These are phyloP conservation scores for Myrmophylax atrothorax DNA, from an alignment of 2,113 vertebrate genomes.

Conservation along the genomic window DNA sequence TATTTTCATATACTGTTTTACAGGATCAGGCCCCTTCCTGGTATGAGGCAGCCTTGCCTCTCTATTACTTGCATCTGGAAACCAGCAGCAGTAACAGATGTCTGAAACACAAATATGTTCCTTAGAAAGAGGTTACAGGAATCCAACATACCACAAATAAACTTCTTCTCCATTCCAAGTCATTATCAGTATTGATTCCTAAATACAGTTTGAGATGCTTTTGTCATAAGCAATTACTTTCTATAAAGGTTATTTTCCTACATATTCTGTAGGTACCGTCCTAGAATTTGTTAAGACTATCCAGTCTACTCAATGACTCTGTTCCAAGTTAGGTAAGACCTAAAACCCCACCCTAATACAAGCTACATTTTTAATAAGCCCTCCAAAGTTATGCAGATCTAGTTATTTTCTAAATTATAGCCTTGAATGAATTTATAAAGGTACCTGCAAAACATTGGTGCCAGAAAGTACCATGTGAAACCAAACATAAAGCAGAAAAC, in stretches of 20 bases:
- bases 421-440: neutral
- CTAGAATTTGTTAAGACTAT: neutral
- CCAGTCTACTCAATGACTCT: neutral
- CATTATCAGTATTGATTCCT: neutral
- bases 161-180: neutral
- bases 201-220: neutral
- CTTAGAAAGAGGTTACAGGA: neutral
- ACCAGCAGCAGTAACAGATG: neutral
- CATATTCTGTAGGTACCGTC: neutral
- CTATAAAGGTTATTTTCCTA: neutral
- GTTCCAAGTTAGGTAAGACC: neutral
- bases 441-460: neutral
- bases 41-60: neutral
- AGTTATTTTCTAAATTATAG: neutral
- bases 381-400: neutral
- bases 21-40: neutral
- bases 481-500: neutral
- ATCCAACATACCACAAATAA: neutral
- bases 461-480: neutral
- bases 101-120: neutral
- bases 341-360: neutral
- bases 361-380: neutral
- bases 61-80: neutral
- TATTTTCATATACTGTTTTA: neutral
- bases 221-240: neutral